phyloP scores from a whole-genome alignment of 2,113 vertebrate genomes.

The Platanista minor region DNA sequence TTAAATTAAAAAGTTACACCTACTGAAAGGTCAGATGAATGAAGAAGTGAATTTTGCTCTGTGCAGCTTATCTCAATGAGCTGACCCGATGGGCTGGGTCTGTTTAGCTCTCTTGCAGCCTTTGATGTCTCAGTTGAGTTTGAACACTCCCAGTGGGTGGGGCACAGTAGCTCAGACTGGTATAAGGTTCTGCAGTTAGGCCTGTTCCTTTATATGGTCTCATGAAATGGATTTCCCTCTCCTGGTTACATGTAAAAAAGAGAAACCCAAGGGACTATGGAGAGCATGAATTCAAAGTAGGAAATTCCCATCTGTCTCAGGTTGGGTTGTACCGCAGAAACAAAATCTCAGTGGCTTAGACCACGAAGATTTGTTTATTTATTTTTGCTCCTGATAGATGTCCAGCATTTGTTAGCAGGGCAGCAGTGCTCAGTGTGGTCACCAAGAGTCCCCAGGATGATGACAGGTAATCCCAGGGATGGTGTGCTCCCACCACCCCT shows the following conservation, averaged over 20 bases:
- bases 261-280: neutral
- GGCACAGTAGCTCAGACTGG: neutral
- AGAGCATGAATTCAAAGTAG: neutral
- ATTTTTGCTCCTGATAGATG: rapidly evolving
- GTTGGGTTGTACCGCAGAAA: neutral
- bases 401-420: neutral
- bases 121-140: neutral
- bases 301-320: neutral
- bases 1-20: neutral
- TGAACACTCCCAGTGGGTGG: neutral
- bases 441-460: neutral
- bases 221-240: neutral
- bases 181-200: neutral
- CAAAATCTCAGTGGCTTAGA: neutral
- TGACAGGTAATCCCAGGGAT: no score
- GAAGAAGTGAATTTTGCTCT: neutral
- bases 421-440: neutral
- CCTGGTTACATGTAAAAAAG: neutral
- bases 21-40: neutral
- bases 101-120: rapidly evolving
- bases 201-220: neutral
- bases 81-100: neutral
- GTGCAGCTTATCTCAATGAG: neutral
- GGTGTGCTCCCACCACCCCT: neutral
- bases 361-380: neutral